Evolutionary conservation across 2,888 invertebrate species (phyloP).

Genomic region (Calliopum simillimum): DNA sequence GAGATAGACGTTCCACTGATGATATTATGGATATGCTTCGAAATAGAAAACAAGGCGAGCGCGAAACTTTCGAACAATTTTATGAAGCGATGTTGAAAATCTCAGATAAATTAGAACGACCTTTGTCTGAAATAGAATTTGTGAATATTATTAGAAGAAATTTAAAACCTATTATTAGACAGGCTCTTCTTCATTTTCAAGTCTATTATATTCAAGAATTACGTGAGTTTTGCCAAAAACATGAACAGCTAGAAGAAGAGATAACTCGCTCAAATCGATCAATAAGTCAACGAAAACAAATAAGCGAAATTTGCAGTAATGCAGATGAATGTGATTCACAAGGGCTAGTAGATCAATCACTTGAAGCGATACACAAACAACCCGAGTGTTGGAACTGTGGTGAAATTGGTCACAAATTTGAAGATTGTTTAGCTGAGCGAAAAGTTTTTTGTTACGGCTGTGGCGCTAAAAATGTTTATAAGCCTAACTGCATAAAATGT

Average conservation of each 20-base stretch:
- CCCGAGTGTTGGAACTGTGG: background rate
- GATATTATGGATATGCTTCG: slow-evolving; percentile 6
- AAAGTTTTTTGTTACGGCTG: background rate
- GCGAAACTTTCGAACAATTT: slow-evolving; percentile 9
- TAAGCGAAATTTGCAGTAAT: background rate
- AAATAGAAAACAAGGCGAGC: background rate
- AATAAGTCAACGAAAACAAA: background rate
- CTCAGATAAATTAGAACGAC: background rate
- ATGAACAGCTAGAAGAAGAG: slow-evolving; percentile 6
- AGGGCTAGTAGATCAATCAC: background rate
- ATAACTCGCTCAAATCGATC: background rate
- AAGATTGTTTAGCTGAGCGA: background rate
- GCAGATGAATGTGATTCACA: background rate
- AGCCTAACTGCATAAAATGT: background rate
- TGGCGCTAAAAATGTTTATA: background rate
- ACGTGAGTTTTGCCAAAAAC: slow-evolving; percentile 1
- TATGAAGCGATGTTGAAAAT: slow-evolving; percentile 5
- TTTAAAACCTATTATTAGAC: background rate
- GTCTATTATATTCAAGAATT: background rate
- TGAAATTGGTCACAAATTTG: no score
- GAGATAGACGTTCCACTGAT: background rate
- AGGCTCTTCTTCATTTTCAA: slow-evolving; percentile 9
- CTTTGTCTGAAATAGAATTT: background rate
- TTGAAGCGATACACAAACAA: background rate
- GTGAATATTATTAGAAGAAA: background rate